Evolutionary conservation across 2,888 invertebrate species (phyloP).

Genomic region (Euplexia lucipara): DNA sequence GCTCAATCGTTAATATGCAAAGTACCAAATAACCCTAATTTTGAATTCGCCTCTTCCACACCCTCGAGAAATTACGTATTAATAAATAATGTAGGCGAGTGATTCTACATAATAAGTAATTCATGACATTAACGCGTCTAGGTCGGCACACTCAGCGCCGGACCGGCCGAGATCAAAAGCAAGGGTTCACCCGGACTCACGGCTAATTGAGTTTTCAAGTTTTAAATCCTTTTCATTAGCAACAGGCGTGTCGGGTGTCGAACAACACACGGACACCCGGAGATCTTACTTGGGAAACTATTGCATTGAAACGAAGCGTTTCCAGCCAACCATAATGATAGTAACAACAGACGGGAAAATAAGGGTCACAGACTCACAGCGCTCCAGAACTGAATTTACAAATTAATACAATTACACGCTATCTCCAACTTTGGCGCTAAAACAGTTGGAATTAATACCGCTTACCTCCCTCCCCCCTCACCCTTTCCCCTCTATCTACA

Average conservation of each 20-base stretch:
- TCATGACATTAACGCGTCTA: conserved; percentile 10
- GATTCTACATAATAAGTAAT: conserved; percentile 19
- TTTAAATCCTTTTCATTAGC: conserved; percentile 10
- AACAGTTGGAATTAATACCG: conserved; percentile 40
- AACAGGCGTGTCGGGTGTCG: neutral
- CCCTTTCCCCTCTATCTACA: neutral
- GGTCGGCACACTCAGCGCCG: neutral
- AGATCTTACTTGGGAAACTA: neutral
- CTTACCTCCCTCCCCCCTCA: neutral
- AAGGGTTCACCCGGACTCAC: conserved; percentile 3
- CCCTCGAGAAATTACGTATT: neutral
- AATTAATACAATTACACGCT: conserved; percentile 27
- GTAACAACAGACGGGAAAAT: neutral
- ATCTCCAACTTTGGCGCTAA: conserved; percentile 32
- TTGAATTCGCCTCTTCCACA: neutral
- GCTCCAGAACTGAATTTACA: conserved; percentile 8
- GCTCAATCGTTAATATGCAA: neutral
- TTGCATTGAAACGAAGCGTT: neutral
- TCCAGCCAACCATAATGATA: neutral
- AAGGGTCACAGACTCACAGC: neutral
- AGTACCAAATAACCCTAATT: neutral
- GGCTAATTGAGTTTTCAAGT: conserved; percentile 22
- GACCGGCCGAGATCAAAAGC: conserved; percentile 14
- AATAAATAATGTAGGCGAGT: conserved; percentile 12
- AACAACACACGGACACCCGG: neutral